Evolutionary conservation across 1,140 invertebrate genomes (phyloP).

Genomic region (Cyclina sinensis): DNA sequence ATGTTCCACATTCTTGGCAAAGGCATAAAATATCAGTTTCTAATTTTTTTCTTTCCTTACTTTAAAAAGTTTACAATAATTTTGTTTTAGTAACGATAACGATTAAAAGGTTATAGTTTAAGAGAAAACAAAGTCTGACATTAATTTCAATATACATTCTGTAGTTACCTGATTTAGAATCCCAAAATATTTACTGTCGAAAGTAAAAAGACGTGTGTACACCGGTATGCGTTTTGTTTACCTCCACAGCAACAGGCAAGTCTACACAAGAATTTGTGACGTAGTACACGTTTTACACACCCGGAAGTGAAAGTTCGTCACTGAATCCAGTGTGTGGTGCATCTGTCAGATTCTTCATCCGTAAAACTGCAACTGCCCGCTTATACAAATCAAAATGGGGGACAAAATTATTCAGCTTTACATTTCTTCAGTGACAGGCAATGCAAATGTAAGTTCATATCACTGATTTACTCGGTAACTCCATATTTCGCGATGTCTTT

Average conservation of each 20-base stretch:
- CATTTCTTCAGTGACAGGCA: constrained; percentile 15
- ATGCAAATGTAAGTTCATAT: constrained; percentile 5
- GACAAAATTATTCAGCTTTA: constrained; percentile 33
- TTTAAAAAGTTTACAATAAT: too few relatives aligned
- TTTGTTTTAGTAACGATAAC: too few relatives aligned
- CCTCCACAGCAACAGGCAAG: constrained; percentile 68
- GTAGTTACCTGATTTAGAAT: too few relatives aligned
- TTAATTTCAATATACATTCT: too few relatives aligned
- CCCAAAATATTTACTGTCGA: too few relatives aligned
- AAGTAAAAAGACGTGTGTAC: constrained; percentile 35
- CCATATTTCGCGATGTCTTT: neutral
- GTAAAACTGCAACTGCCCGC: neutral
- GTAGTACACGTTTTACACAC: constrained; percentile 16
- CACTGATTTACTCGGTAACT: neutral
- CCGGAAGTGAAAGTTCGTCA: constrained; percentile 63
- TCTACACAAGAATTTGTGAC: constrained; percentile 58
- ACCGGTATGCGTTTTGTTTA: constrained; percentile 71
- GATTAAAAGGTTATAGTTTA: too few relatives aligned
- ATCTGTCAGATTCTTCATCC: constrained; percentile 14
- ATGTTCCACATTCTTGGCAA: too few relatives aligned
- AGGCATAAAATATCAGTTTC: too few relatives aligned
- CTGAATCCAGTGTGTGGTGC: constrained; percentile 9
- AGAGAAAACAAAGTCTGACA: too few relatives aligned
- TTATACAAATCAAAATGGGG: constrained; percentile 12
- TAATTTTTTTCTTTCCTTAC: too few relatives aligned